Evolutionary conservation across 2,888 invertebrate species (phyloP), one percentile per base, ranked within the genome.

Genomic region (Cerastis rubricosa): DNA sequence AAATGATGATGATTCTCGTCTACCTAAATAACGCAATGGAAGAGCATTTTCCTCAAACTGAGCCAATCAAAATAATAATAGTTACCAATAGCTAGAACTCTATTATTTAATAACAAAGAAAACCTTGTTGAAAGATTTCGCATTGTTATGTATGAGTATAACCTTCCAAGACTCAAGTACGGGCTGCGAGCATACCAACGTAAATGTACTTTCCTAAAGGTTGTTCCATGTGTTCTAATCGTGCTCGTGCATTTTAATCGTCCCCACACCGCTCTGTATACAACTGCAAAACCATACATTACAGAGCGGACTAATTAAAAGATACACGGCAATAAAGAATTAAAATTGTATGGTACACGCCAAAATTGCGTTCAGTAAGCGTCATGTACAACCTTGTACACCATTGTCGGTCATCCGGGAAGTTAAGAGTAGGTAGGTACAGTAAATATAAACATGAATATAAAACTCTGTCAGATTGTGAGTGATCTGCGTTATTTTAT

Each of bases 321-420:
- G 71, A 64, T 73, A 70, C 83, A 81, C 70, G 57, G 57, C 65
- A 83, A 75, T 75, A 75, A 78, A 75, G 74, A 80, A 76, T 76
- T 74, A 73, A 74, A 83, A 85, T 80, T 80, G 70, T 83, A 81
- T 75, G 57, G 59, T 67, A 71, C 80, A 72, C 74, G 66, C 78
- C 74, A 80, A 82, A 81, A 82, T 83, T 69, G 75, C 78, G 73
- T 68, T 73, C 71, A 80, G 69, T 81, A 85, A 81, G 80, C 80
- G 83, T 85, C 72, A 76, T 78, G 64, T 68, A 68, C 82, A 85
- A 85, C 90, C 89, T 90, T 90, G 90, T 81, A 76, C 74, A 78
- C 69, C 69, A 87, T 84, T 88, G 87, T 88, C 87, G 76, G 79
- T 74, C 89, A 90, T 91, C 91, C 91, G 90, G 90, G 86, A 90